Percentiles rank a stretch among this genome's conserved stretches.
These are phyloP conservation scores for Athripsodes cinereus DNA, from an alignment of 2,888 invertebrate genomes.

Conservation along the genomic window DNA sequence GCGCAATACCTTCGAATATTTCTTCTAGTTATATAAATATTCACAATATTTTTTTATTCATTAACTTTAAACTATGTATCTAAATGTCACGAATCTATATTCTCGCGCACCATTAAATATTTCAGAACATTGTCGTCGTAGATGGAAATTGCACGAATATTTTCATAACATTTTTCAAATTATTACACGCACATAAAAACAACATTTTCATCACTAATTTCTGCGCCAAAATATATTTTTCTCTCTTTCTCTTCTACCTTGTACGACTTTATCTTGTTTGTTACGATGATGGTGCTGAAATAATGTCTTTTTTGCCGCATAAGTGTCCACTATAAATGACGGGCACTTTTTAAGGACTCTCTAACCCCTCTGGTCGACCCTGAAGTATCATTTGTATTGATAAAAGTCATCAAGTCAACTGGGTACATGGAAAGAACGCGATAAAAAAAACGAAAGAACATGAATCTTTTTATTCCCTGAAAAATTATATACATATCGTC, in stretches of 20 bases:
- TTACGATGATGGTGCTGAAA: not conserved
- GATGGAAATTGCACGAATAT: not conserved
- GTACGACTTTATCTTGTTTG: not conserved
- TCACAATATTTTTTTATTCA: too few species aligned
- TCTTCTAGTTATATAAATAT: too few species aligned
- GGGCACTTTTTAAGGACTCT: slow-evolving; percentile 10
- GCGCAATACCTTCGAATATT: too few species aligned
- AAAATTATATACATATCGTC: too few species aligned
- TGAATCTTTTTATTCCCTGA: too few species aligned
- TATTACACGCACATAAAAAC: not conserved
- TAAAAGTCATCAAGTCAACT: slow-evolving; percentile 19
- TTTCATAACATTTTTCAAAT: not conserved
- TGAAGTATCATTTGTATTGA: slow-evolving; percentile 19
- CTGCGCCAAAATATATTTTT: not conserved
- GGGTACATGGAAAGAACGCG: slow-evolving; percentile 4
- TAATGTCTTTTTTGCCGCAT: not conserved
- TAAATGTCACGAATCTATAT: too few species aligned
- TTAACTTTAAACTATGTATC: too few species aligned
- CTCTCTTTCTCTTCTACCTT: not conserved
- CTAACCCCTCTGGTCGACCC: not conserved
- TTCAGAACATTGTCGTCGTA: not conserved
- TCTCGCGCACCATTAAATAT: not conserved
- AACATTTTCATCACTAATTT: not conserved
- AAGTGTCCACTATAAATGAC: slow-evolving; percentile 10
- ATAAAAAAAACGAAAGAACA: too few species aligned